A percentile compares a stretch with the other conserved stretches of the same genome.
phyloP scores from a whole-genome alignment of 2,888 invertebrate species.

The Neoscelio sp. region DNA sequence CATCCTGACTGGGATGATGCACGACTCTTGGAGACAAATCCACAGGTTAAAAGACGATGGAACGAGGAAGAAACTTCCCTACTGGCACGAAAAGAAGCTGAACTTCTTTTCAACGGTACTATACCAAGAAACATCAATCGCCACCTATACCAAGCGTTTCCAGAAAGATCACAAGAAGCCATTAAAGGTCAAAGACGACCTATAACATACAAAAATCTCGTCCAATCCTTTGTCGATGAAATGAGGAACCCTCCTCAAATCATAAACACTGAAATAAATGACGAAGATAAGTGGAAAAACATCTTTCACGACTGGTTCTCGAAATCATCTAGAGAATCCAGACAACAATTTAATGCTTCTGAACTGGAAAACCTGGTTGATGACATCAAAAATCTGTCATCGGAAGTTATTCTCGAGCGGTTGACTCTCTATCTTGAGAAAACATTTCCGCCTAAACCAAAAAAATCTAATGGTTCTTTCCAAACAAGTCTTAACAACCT shows the following conservation, averaged over 20 bases:
- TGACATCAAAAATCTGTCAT: no score
- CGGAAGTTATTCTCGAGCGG: no score
- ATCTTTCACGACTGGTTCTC: no score
- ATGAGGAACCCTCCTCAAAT: background rate
- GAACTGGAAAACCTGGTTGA: no score
- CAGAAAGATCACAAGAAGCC: background rate
- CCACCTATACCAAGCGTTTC: background rate
- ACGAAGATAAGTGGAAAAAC: background rate
- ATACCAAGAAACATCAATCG: no score
- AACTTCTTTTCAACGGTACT: no score
- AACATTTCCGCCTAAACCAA: background rate
- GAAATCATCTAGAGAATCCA: no score
- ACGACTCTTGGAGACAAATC: no score
- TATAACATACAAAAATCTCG: background rate
- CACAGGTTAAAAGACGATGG: background rate
- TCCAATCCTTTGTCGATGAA: background rate
- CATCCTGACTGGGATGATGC: no score
- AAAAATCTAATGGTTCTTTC: background rate
- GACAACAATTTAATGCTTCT: no score
- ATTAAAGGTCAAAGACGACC: background rate
- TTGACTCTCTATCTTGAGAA: background rate
- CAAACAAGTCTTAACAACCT: background rate
- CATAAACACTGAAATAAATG: background rate
- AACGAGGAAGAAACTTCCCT: background rate
- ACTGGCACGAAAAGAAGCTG: no score